Evolutionary conservation across 1,140 invertebrate genomes (phyloP).

Genomic region (Drosophila oshimai): DNA sequence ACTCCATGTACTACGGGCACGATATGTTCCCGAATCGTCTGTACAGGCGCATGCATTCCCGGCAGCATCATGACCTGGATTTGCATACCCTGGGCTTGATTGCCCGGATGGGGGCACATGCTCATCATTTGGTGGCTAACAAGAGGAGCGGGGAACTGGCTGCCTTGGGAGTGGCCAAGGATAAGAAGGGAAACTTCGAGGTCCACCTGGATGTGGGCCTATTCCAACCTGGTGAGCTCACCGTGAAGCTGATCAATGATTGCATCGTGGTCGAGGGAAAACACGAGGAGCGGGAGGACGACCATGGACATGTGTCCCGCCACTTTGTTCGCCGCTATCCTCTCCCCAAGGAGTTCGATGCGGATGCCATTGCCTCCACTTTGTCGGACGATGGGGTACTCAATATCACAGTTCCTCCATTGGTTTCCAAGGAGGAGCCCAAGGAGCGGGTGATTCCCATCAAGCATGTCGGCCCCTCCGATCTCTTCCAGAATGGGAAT

Average conservation of each 20-base stretch:
- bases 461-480: conserved; percentile 80
- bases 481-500: conserved; percentile 59
- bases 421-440: conserved; percentile 81
- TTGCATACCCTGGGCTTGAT: conserved; percentile 69
- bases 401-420: conserved; percentile 83
- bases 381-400: conserved; percentile 88
- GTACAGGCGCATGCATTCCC: conserved; percentile 61
- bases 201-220: conserved; percentile 88
- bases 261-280: conserved; percentile 87
- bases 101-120: conserved; percentile 69
- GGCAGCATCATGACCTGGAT: conserved; percentile 66
- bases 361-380: conserved; percentile 85
- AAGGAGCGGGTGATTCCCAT: conserved; percentile 83
- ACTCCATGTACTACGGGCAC: conserved; percentile 73
- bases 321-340: conserved; percentile 87
- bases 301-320: conserved; percentile 85
- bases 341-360: conserved; percentile 86
- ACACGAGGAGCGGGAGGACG: conserved; percentile 87
- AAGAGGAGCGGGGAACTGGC: conserved; percentile 52
- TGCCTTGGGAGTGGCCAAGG: conserved; percentile 16
- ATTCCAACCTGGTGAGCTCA: conserved; percentile 89
- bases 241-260: conserved; percentile 88
- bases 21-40: conserved; percentile 76
- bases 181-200: conserved; percentile 81
- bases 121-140: conserved; percentile 60